Percentiles rank a stretch among this genome's conserved stretches.
Conservation (phyloP, 2,113 vertebrate genomes). For the Clarias macrocephalus region DNA sequence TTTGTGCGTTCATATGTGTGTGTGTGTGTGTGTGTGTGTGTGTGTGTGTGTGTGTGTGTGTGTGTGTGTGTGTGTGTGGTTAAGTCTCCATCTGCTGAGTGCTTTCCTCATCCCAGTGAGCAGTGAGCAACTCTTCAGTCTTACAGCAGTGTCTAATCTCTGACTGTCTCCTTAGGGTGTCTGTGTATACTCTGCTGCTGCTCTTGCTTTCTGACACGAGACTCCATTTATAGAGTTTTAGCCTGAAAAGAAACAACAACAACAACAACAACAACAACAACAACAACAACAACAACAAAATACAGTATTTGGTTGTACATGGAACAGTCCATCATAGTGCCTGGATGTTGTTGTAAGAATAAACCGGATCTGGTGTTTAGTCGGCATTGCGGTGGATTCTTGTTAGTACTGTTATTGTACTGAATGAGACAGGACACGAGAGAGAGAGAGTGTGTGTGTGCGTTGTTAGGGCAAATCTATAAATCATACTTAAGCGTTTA, state of each 20-base stretch:
- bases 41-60: constrained; percentile 15
- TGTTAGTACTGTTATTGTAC: neutral
- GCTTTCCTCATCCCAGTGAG: constrained; percentile 13
- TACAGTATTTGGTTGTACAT: no score
- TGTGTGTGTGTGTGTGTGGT: constrained; percentile 16
- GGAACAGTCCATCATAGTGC: neutral
- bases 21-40: constrained; percentile 13
- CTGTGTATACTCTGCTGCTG: constrained; percentile 17
- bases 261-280: no score
- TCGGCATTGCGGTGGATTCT: neutral
- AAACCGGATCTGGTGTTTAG: neutral
- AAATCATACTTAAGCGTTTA: neutral
- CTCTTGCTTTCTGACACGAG: neutral
- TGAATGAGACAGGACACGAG: neutral
- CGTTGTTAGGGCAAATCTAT: neutral
- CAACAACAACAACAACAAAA: no score
- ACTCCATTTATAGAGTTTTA: neutral
- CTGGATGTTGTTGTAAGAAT: neutral
- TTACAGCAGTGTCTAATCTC: constrained; percentile 28
- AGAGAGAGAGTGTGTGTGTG: neutral
- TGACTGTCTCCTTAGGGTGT: constrained; percentile 22
- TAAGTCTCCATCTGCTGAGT: constrained; percentile 29
- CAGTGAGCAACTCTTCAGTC: neutral
- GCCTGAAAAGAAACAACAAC: neutral
- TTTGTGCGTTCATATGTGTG: neutral